Base-by-base conservation (phyloP, 2,888 invertebrate genomes). In the Drosophila diplacantha region DNA sequence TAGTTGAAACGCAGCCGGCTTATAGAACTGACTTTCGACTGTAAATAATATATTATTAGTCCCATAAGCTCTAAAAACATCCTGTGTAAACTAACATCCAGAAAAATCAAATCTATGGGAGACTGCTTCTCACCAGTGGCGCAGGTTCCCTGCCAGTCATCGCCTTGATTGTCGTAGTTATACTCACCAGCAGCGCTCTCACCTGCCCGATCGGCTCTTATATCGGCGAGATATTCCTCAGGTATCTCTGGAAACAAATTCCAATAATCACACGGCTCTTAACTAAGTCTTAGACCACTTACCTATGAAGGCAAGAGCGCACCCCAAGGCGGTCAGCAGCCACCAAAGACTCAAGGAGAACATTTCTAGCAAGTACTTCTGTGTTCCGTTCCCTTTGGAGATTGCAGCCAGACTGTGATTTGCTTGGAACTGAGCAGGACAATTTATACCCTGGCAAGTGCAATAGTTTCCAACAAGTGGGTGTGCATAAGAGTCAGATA, bases 1-100 rank as follows among this genome's bases (percentile, higher is more conserved):
- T 93, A 91, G 31, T 46, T 14, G 22, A 85, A 85, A 2, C 52
- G 56, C 14, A 85, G 55, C 0, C 73, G 73, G 0, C 59, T 54
- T 9, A 77, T 47, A 2, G 60, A 24, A 1, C 18, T 8, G 0
- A 18, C 1, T 3, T 52, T 39, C 0, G 74, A 39, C 85, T 85
- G 38, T 6, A 7, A n/a, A 49, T 5, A 34, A 5, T 2, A 18
- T 18, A 11, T 54, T 26, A 35, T 11, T 11, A 9, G 14, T n/a
- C 7, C 9, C 22, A 4, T 7, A n/a, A 22, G 29, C 14, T 44
- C 7, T n/a, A 2, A 11, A 2, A 11, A 2, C 22, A 9, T 4
- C 1, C 11, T n/a, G 3, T 43, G 2, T 3, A 3, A 31, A 70
- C 69, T 70, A 34, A 76, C 81, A 18, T 62, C 49, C 4, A 5